A percentile compares a stretch with the other conserved stretches of the same genome.
Evolutionary conservation across 2,888 invertebrate genomes (phyloP).

Genomic region (Octonoba sinensis): DNA sequence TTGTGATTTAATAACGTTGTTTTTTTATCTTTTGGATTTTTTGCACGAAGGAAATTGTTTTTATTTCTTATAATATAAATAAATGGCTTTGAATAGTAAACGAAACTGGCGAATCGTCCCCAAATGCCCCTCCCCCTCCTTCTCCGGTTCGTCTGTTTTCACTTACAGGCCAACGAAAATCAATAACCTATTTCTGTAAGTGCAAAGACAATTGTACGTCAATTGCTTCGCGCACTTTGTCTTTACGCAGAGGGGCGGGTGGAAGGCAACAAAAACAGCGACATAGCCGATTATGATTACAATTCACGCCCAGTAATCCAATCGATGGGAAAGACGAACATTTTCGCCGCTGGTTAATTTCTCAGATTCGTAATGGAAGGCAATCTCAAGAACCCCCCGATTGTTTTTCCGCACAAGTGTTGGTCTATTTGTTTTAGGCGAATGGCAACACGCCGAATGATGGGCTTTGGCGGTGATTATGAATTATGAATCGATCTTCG

Average conservation of each 20-base stretch:
- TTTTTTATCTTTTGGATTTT: too few relatives aligned
- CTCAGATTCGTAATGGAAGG: slow-evolving; percentile 40
- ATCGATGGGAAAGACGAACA: slow-evolving; percentile 42
- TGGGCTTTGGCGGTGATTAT: too few relatives aligned
- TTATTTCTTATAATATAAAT: too few relatives aligned
- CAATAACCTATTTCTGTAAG: slow-evolving; percentile 59
- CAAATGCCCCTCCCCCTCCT: neutral
- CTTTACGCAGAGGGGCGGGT: neutral
- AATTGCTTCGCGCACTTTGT: slow-evolving; percentile 20
- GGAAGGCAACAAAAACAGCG: slow-evolving; percentile 2
- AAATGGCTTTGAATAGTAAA: too few relatives aligned
- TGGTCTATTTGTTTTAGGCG: too few relatives aligned
- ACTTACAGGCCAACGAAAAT: slow-evolving; percentile 37
- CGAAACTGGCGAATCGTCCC: too few relatives aligned
- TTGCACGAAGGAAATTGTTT: too few relatives aligned
- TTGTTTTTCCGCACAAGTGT: too few relatives aligned
- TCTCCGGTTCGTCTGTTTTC: slow-evolving; percentile 34
- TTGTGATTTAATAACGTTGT: too few relatives aligned
- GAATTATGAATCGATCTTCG: too few relatives aligned
- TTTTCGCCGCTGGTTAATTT: slow-evolving; percentile 45
- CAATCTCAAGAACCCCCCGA: slow-evolving; percentile 15
- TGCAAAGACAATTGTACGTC: slow-evolving; percentile 36
- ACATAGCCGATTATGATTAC: slow-evolving; percentile 51
- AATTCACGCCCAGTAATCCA: slow-evolving; percentile 47
- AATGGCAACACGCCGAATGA: too few relatives aligned